phyloP scores from a whole-genome alignment of 2,797 vertebrate genomes.

The Lithobates sylvaticus region DNA sequence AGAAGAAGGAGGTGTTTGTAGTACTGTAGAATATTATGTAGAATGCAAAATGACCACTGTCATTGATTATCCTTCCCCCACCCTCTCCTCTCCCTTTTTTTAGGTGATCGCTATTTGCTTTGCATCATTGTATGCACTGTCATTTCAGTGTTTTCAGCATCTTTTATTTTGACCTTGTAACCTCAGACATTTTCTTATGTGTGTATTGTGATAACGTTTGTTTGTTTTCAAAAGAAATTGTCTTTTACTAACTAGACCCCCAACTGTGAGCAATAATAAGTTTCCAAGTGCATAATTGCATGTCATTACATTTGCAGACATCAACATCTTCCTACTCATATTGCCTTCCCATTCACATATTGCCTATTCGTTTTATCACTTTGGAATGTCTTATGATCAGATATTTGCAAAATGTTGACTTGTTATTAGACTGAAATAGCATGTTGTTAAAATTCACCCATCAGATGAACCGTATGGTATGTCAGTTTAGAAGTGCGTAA shows the following conservation, averaged over 20 bases:
- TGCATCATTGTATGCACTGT: background rate
- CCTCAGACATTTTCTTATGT: constrained; percentile 29
- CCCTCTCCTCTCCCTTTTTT: background rate
- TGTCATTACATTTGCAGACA: constrained; percentile 54
- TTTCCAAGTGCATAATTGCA: constrained; percentile 57
- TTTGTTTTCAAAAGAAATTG: constrained; percentile 31
- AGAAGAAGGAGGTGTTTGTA: background rate
- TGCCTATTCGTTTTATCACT: constrained; percentile 59
- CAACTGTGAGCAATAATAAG: constrained; percentile 55
- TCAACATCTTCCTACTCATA: constrained; percentile 46
- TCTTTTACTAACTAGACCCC: constrained; percentile 44
- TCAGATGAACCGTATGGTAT: constrained; percentile 48
- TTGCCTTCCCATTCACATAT: constrained; percentile 55
- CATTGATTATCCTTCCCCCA: background rate
- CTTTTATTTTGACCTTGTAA: constrained; percentile 38
- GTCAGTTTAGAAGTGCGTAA: constrained; percentile 1
- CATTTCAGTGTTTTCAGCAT: background rate
- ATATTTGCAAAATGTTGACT: constrained; percentile 53
- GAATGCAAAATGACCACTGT: background rate
- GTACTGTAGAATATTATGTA: background rate
- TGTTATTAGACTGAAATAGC: constrained; percentile 57
- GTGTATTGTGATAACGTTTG: constrained; percentile 23
- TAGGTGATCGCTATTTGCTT: background rate
- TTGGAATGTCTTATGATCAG: constrained; percentile 54
- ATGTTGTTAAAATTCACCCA: constrained; percentile 43